Evolutionary conservation across 35 echinoderm and acorn worm species (phyloP), one percentile per base, ranked within the genome.

Genomic region (Amphiura filiformis): DNA sequence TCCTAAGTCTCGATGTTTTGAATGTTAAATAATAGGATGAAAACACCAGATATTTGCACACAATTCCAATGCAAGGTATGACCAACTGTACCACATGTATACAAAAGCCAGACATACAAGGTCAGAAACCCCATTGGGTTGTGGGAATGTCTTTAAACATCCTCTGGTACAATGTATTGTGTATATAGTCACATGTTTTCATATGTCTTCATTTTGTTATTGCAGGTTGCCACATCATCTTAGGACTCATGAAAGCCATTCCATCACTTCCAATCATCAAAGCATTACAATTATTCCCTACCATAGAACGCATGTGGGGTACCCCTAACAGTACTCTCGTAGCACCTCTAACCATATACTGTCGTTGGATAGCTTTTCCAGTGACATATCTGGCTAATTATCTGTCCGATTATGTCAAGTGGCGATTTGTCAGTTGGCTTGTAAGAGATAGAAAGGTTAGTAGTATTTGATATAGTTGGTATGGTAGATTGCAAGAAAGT

Each of bases 201-300:
- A n/a, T n/a, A n/a, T n/a, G n/a, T n/a, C n/a, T n/a, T n/a, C n/a
- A n/a, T n/a, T n/a, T n/a, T n/a, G n/a, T 78, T 57, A 37, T 36
- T 57, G 12, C 77, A 94, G 93, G 93, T 49, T 94, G 93, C 52
- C 87, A 94, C 65, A 90, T 94, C 78, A 90, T 90, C 41, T 49
- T 94, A 47, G 83, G 90, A 35, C 49, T 94, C 78, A 87, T 94
- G 37, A 80, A 89, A 39, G 36, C 83, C 32, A 81, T 90, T 20
- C 93, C 93, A 5, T 18, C 75, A 28, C 57, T 90, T 22, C 88
- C 88, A 35, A 77, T 94, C 65, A 20, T 90, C 23, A 94, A 90
- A 57, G 78, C 87, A 37, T 57, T 90, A 26, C 83, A 90, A 3
- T 80, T 94, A 13, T 94, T 90, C 84, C 93, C 93, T 17, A 94